Conservation (phyloP, 2,888 invertebrate genomes). For the Rotaria magnacalcarata region DNA sequence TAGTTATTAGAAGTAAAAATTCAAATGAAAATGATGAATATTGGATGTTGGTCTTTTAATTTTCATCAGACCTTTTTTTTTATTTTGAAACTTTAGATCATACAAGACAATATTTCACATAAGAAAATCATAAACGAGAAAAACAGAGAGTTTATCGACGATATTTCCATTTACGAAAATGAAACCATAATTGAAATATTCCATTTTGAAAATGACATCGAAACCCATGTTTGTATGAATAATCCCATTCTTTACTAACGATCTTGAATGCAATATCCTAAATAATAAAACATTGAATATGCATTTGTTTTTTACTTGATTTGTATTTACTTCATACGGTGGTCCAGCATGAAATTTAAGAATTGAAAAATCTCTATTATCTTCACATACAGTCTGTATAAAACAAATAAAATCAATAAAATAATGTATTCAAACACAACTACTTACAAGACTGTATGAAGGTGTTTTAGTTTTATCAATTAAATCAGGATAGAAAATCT, state of each 20-base stretch:
- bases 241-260: constrained; percentile 98
- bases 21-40: too few relatives aligned
- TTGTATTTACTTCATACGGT: constrained; percentile 74
- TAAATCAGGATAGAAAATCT: constrained; percentile 95
- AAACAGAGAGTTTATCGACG: constrained; percentile 62
- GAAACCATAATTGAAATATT: constrained; percentile 98
- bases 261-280: constrained; percentile 92
- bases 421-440: not conserved
- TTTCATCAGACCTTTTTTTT: too few relatives aligned
- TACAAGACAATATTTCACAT: constrained; percentile 10
- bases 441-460: constrained; percentile 77
- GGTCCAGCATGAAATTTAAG: constrained; percentile 94
- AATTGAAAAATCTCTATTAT: constrained; percentile 88
- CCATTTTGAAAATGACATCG: constrained; percentile 98
- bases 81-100: not conserved
- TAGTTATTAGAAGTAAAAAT: too few relatives aligned
- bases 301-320: not conserved
- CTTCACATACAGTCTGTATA: constrained; percentile 75
- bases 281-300: not conserved
- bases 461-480: constrained; percentile 85
- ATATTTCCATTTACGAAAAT: constrained; percentile 95
- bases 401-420: not conserved
- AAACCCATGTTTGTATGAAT: constrained; percentile 93
- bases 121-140: not conserved
- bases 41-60: too few relatives aligned